Evolutionary conservation across 2,797 vertebrate genomes (phyloP), one percentile per base, ranked within the genome.

Genomic region (Pangasius sanitwongsei): DNA sequence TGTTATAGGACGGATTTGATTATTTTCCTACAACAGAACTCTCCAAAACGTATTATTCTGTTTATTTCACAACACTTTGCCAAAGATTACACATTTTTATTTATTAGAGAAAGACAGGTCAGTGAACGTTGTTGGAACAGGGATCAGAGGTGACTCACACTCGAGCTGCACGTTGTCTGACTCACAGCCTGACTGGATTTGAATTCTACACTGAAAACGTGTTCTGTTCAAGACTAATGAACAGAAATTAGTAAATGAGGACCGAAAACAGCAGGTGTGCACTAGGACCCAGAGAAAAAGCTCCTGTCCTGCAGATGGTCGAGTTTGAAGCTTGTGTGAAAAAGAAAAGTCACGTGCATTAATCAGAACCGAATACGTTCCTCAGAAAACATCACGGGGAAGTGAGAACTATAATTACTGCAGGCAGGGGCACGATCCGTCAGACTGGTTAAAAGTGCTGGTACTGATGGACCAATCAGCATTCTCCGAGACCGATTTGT

Each of bases 371-470:
- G 28, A n/a, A 7, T 12, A 12, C 12, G 25, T 9, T 12, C 9
- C 9, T 65, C 2, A n/a, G 9, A n/a, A 65, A n/a, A 65, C 9
- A 67, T 15, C 12, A 67, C 2, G 8, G 28, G 28, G 4, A 67
- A n/a, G 12, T n/a, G 65, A 67, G 31, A n/a, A 13, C 12, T n/a
- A 67, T 11, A 4, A 67, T 67, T 13, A 12, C n/a, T 31, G n/a
- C 28, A 67, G 0, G 12, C 6, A 69, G 12, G 0, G 5, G n/a
- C 0, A 15, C 2, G 25, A 63, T 25, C 28, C 20, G 3, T 25
- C 25, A 28, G 25, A 63, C 61, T 8, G n/a, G 63, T 13, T 13
- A 65, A 15, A 31, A n/a, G 12, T 67, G 9, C 65, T 15, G 28
- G 9, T 31, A 69, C n/a, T 31, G 65, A 69, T 15, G 12, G n/a